Evolutionary conservation across 2,888 invertebrate species (phyloP), one percentile per base, ranked within the genome.

Genomic region (Nemotelus pantherinus): DNA sequence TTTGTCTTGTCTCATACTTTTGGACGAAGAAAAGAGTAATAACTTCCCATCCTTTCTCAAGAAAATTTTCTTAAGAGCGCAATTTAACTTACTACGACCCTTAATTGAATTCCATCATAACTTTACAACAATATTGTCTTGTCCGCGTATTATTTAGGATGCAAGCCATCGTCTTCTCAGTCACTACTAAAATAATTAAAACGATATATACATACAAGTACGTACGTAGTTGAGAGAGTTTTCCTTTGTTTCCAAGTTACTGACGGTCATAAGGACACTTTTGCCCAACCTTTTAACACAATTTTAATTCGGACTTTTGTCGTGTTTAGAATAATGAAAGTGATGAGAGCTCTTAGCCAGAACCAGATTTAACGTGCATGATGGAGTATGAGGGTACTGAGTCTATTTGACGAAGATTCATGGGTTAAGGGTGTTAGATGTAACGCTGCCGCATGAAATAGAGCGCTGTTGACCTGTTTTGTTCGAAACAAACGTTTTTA

Each of bases 61-160:
- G 74, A 60, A 57, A 72, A 72, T 58, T 72, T 39, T 72, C 72
- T 72, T 72, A 58, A 74, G 74, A 72, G 72, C 44, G 39, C 41
- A 44, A 45, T 44, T 45, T 74, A 63, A 74, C 74, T 74, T 60
- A 63, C 60, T 74, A 60, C 60, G 25, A 74, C 63, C 63, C 60
- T 39, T 74, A 74, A 74, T 63, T 74, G 60, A 74, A 63, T 74
- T 74, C 48, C 63, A 60, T 63, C 9, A 10, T 72, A 58, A 58
- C 58, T 74, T 74, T 48, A 39, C 50, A 63, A 74, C 47, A 53
- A 55, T 70, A 6, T 39, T 4, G 60, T 60, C 39, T 3, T 3
- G 60, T 0, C 41, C 25, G 25, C 25, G 25, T 25, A 25, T 25
- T 25, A 25, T 25, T 25, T 25, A 6, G 10, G 57, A 57, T 57